phyloP scores from a whole-genome alignment of 1,140 invertebrate genomes.

The Diachasmimorpha longicaudata region DNA sequence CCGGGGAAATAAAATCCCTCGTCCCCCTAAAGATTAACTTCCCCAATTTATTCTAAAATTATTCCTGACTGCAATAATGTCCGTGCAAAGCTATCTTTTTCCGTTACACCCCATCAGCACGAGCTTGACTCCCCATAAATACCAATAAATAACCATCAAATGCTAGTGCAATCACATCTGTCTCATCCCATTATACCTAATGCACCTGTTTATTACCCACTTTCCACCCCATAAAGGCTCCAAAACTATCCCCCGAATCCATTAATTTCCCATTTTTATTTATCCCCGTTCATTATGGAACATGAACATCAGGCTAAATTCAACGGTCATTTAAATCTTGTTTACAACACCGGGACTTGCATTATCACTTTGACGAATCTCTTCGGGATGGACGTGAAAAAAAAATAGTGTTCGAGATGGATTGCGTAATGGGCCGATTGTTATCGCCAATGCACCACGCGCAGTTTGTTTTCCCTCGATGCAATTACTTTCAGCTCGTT shows the following conservation, averaged over 20 bases:
- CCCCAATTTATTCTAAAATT: too few relatives aligned
- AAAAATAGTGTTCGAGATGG: neutral
- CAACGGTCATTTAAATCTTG: neutral
- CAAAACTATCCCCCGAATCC: neutral
- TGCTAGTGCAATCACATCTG: too few relatives aligned
- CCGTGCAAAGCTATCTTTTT: too few relatives aligned
- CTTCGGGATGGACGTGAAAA: neutral
- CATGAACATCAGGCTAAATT: neutral
- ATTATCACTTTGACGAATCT: neutral
- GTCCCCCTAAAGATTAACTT: too few relatives aligned
- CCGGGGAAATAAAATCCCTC: too few relatives aligned
- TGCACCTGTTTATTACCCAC: too few relatives aligned
- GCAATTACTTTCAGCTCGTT: slow-evolving; percentile 14
- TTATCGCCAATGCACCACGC: neutral
- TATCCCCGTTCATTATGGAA: neutral
- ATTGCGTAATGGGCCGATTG: slow-evolving; percentile 2
- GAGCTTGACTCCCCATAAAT: too few relatives aligned
- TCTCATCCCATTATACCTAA: too few relatives aligned
- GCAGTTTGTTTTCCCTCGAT: slow-evolving; percentile 15
- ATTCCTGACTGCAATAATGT: too few relatives aligned
- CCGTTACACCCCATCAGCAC: too few relatives aligned
- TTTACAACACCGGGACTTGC: neutral
- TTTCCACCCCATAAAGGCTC: too few relatives aligned
- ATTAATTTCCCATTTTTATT: neutral
- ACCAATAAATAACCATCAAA: too few relatives aligned